Conservation (phyloP, 1,140 invertebrate species). For the Lordiphosa stackelbergi region DNA sequence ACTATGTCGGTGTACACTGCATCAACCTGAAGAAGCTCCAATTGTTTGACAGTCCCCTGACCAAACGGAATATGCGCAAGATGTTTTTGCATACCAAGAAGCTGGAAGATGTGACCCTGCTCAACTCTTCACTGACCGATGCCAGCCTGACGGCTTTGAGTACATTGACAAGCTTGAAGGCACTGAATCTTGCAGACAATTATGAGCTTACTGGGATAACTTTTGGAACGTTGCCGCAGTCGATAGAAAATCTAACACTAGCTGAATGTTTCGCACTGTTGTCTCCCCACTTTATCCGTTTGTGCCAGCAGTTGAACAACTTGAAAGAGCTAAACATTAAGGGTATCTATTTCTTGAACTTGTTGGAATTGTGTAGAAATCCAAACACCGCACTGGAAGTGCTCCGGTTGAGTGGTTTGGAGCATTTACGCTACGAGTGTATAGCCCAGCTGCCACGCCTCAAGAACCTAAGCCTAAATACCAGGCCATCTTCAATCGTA, state of each 20-base stretch:
- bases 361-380: background rate
- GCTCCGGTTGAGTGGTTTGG: conserved; percentile 7
- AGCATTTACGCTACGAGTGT: conserved; percentile 6
- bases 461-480: conserved; percentile 7
- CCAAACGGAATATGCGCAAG: conserved; percentile 10
- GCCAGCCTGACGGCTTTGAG: conserved; percentile 7
- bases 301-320: background rate
- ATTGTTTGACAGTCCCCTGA: conserved; percentile 9
- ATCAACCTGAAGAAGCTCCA: conserved; percentile 25
- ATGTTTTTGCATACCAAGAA: conserved; percentile 18
- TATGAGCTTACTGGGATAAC: conserved; percentile 9
- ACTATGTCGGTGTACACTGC: conserved; percentile 32
- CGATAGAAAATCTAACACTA: conserved; percentile 26
- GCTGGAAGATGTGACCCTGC: conserved; percentile 15
- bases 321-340: conserved; percentile 33
- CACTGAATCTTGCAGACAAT: conserved; percentile 29
- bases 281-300: background rate
- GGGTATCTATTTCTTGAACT: background rate
- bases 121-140: conserved; percentile 14
- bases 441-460: conserved; percentile 40
- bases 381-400: conserved; percentile 18
- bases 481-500: background rate
- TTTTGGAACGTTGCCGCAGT: conserved; percentile 12
- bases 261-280: conserved; percentile 3
- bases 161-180: conserved; percentile 20